Percentiles rank a stretch among this genome's conserved stretches.
Evolutionary conservation across 2,888 invertebrate species (phyloP).

Genomic region (Odiellus spinosus): DNA sequence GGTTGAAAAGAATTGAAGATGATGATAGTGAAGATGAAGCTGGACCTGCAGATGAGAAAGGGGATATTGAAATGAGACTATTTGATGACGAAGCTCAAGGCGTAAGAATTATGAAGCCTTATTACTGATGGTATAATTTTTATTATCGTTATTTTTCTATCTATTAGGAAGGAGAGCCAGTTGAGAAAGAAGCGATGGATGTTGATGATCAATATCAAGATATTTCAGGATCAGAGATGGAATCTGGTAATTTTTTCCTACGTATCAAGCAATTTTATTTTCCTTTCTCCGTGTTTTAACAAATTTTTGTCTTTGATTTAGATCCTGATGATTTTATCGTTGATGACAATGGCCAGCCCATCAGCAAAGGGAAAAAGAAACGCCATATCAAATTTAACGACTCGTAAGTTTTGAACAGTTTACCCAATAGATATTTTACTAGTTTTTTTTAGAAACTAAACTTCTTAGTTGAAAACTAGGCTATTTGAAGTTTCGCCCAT

Average conservation of each 20-base stretch:
- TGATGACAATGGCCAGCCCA: slow-evolving; percentile 80
- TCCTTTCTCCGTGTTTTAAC: background rate
- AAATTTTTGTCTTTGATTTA: slow-evolving; percentile 1
- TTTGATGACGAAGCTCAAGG: slow-evolving; percentile 67
- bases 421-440: too few species aligned
- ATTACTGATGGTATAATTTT: too few species aligned
- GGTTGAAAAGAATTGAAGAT: slow-evolving; percentile 64
- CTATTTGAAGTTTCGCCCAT: too few species aligned
- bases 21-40: slow-evolving; percentile 41
- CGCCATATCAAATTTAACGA: slow-evolving; percentile 53
- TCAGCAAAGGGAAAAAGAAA: slow-evolving; percentile 35
- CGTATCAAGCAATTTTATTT: background rate
- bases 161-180: slow-evolving; percentile 12
- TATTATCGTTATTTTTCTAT: slow-evolving; percentile 17
- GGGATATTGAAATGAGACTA: slow-evolving; percentile 73
- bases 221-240: slow-evolving; percentile 34
- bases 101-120: slow-evolving; percentile 32
- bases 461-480: too few species aligned
- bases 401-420: slow-evolving; percentile 57
- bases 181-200: slow-evolving; percentile 4
- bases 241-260: slow-evolving; percentile 9
- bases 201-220: slow-evolving; percentile 33
- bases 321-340: slow-evolving; percentile 90
- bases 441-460: too few species aligned
- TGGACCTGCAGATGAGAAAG: slow-evolving; percentile 48